Conservation (phyloP, 2,797 vertebrate genomes). For the Ceryle rudis region DNA sequence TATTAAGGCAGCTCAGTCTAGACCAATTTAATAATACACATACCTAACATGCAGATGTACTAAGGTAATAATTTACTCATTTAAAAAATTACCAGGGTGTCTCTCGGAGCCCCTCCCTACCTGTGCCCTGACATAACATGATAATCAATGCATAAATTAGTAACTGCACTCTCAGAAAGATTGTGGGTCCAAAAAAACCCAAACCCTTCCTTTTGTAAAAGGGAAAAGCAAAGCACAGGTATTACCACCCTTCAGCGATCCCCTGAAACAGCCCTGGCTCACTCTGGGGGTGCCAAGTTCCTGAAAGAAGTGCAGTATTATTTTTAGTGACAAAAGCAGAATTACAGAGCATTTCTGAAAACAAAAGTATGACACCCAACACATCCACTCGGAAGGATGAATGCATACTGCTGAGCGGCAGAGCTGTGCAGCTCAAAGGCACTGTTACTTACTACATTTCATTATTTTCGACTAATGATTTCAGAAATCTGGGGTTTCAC, state of each 20-base stretch:
- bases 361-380: background rate
- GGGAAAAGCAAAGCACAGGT: background rate
- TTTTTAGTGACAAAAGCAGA: conserved; percentile 3
- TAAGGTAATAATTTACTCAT: background rate
- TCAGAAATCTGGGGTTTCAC: background rate
- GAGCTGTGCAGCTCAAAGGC: background rate
- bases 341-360: background rate
- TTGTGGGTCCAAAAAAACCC: background rate
- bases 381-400: background rate
- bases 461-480: background rate
- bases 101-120: background rate
- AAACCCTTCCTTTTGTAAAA: background rate
- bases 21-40: background rate
- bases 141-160: background rate
- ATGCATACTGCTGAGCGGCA: rapidly evolving
- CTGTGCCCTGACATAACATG: background rate
- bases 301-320: rapidly evolving
- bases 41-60: rapidly evolving
- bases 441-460: background rate
- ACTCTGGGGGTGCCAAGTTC: background rate
- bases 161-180: background rate
- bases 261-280: background rate
- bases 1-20: background rate
- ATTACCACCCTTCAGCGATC: background rate
- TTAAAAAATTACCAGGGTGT: background rate